Base-by-base conservation (phyloP, 1,140 invertebrate genomes). In the Bathynomus jamesi region DNA sequence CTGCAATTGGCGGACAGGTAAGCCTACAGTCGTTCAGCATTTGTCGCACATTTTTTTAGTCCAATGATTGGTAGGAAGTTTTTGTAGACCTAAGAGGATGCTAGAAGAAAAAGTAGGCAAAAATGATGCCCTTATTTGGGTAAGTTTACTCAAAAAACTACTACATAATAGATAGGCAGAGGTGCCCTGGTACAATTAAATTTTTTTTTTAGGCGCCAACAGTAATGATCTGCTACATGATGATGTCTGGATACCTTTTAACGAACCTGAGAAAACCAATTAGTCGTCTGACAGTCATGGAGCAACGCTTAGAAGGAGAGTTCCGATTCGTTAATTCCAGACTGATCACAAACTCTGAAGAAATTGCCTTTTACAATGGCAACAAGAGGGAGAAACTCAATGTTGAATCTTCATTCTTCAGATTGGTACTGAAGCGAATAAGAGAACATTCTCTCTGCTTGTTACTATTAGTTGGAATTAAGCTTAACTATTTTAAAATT, bases 251-350 rank as follows among this genome's bases (percentile, higher is more conserved):
- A 31, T 82, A 89, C 17, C 83, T 93, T 67, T 81, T 94, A 46
- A 94, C 92, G 0, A 87, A 89, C 74, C 80, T 98, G 60, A 85
- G 95, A 73, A 87, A 88, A 79, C 95, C 96, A 0, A 91, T 94
- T 73, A 93, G 90, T 77, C 83, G 87, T 61, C 86, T 99, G 83
- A 99, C 96, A 0, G 91, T 96, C 0, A 87, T 88, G 77, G 96
- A 99, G 81, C 96, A 99, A 83, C 92, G 94, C 82, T 82, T 98
- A 10, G 97, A 99, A 85, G 97, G 96, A 73, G 96, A 99, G 86
- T 97, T 95, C 82, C 87, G 97, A 80, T 97, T 94, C 80, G 94
- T 99, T 25, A 96, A 99, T 82, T 95, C 95, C 7, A 85, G 97
- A 29, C 83, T 99, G 4, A 99, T 99, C 61, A 95, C 94, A 0